Evolutionary conservation across 2,888 invertebrate species (phyloP).

Genomic region (Sinotaia quadrata): DNA sequence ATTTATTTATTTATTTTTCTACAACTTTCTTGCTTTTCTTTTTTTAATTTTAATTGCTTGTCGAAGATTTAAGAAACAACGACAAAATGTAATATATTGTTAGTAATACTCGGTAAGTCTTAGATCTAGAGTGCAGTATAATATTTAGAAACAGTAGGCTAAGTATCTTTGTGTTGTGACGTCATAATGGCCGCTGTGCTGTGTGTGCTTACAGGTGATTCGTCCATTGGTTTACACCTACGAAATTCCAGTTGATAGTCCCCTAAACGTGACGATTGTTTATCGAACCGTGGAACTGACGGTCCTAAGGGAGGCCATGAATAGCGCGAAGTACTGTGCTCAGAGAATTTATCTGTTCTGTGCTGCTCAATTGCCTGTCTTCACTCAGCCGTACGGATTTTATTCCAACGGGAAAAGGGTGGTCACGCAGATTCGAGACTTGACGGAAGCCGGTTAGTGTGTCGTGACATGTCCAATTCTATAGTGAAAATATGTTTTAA

Average conservation of each 20-base stretch:
- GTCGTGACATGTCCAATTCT: too few relatives aligned
- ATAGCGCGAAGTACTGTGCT: conserved; percentile 25
- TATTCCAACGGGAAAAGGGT: neutral
- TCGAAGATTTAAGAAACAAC: too few relatives aligned
- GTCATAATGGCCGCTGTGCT: too few relatives aligned
- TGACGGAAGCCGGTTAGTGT: conserved; percentile 7
- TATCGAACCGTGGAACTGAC: conserved; percentile 28
- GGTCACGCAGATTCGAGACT: neutral
- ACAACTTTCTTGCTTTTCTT: too few relatives aligned
- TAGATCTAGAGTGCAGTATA: too few relatives aligned
- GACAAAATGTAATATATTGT: too few relatives aligned
- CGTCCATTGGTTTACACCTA: neutral
- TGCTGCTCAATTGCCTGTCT: neutral
- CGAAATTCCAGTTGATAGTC: conserved; percentile 3
- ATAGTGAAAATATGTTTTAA: too few relatives aligned
- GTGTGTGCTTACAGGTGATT: conserved; percentile 28
- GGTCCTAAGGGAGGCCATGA: neutral
- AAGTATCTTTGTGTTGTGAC: too few relatives aligned
- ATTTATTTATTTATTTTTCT: too few relatives aligned
- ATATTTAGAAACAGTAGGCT: too few relatives aligned
- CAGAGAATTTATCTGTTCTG: conserved; percentile 32
- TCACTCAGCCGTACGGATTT: conserved; percentile 10
- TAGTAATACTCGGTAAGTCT: too few relatives aligned
- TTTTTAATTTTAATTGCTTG: too few relatives aligned
- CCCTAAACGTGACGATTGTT: conserved; percentile 11